Evolutionary conservation across 2,113 vertebrate species (phyloP), one percentile per base, ranked within the genome.

Genomic region (Daboia siamensis): DNA sequence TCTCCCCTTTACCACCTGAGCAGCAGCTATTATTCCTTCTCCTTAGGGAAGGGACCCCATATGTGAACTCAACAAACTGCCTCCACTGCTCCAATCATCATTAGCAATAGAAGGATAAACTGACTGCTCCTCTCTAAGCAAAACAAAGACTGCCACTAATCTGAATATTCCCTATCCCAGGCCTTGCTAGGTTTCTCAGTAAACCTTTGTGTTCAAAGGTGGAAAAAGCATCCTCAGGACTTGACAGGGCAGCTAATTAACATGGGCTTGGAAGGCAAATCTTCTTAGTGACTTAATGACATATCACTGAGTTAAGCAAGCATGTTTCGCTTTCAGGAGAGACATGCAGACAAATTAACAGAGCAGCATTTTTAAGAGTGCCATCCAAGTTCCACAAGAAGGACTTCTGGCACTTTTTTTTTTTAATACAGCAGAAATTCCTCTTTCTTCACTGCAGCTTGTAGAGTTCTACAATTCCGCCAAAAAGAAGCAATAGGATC

Each of bases 91-190:
- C 97, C 91, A 87, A 97, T 96, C 97, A 95, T 96, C 95, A 97
- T 97, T 97, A 97, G 95, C 95, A 95, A 96, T 94, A 95, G 94
- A 93, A 96, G 96, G 95, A 97, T 96, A 95, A 97, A 95, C 92
- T 90, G 93, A 94, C 94, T 93, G 92, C 93, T 94, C 88, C 90
- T 24, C 94, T 94, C 93, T 89, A 96, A 95, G 86, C 95, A 92
- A 20, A 23, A 94, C 93, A 96, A 95, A 96, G 39, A 95, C 48
- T 93, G 44, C 0, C 93, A 90, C 94, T 97, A 96, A 97, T 97
- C 97, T 96, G 94, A 44, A 91, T 94, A 96, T 97, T 97, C 95
- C 96, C 93, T 92, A 90, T 94, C 4, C 93, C n/a, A 92, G 95
- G 91, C 96, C 96, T 97, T 46, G 0, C 95, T 95, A 95, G 95